Base-by-base conservation (phyloP, 1,140 invertebrate genomes). In the Atta cephalotes region DNA sequence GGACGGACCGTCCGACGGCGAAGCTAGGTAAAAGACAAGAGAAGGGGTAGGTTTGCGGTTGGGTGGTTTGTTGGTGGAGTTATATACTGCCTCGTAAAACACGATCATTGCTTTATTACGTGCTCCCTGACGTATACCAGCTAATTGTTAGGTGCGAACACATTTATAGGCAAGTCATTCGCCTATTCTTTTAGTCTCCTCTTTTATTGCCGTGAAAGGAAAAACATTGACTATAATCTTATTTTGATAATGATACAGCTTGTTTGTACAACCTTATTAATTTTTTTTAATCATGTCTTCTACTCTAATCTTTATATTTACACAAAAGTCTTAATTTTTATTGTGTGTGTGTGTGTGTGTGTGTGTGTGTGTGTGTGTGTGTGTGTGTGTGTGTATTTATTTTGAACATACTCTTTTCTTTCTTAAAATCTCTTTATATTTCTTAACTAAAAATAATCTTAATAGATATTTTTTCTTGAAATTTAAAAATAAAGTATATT, bases 21-120 rank as follows among this genome's bases (percentile, higher is more conserved):
- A 82, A 65, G 82, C 79, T 86, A 85, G 86, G 87, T 77, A 35
- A 85, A 60, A 58, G 85, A 89, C 82, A 88, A 70, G 81, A 84
- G 89, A 89, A 89, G 88, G 79, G 70, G 63, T 87, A 66, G 63
- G 53, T 87, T 74, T 87, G 86, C 71, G 91, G 91, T 92, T 78
- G 89, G 79, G 68, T 71, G 88, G 87, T 91, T 90, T 81, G 82
- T 88, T 86, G 86, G 88, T 87, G 80, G 88, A 91, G 90, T 91
- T 92, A 91, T 94, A 93, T 93, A 94, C 90, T 91, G 79, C 91
- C 92, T 95, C 94, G 92, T 95, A 95, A 95, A 95, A 90, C 89
- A 91, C 90, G 93, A 95, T 94, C 94, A 94, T 94, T 94, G 93
- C 93, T 95, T 95, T 95, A 95, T 94, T 93, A 92, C 91, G 90